Percentiles rank a stretch among this genome's conserved stretches.
These are phyloP conservation scores for Philotrypesis tridentata DNA, from an alignment of 1,140 invertebrate species.

Conservation along the genomic window DNA sequence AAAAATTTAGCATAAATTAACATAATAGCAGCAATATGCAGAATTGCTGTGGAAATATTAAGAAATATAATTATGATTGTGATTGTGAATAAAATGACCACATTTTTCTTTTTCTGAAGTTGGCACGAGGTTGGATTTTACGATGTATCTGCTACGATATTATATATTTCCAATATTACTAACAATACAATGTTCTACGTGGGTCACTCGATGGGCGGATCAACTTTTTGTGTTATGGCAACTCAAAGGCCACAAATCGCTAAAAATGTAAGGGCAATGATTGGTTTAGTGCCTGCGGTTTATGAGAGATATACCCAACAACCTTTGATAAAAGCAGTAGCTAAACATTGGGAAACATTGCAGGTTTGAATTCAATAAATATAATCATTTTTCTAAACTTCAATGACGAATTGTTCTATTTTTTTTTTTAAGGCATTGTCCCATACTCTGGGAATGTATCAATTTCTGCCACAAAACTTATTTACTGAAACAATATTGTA, in stretches of 20 bases:
- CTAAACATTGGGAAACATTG: too few species aligned
- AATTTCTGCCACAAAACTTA: constrained; percentile 25
- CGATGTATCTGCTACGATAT: constrained; percentile 78
- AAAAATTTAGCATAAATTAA: too few species aligned
- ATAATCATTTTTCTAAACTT: too few species aligned
- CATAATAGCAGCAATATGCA: too few species aligned
- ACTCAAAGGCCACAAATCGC: constrained; percentile 73
- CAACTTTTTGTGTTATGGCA: constrained; percentile 78
- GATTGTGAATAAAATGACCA: too few species aligned
- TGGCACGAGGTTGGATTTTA: constrained; percentile 75
- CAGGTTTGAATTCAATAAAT: too few species aligned
- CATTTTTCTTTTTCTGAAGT: constrained; percentile 44
- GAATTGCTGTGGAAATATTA: too few species aligned
- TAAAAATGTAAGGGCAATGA: constrained; percentile 73
- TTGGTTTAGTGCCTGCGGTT: constrained; percentile 84
- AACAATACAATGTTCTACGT: constrained; percentile 69
- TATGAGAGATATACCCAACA: constrained; percentile 78
- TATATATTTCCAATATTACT: constrained; percentile 65
- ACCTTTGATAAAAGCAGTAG: too few species aligned
- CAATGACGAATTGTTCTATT: too few species aligned
- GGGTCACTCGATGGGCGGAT: constrained; percentile 79
- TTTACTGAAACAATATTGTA: constrained; percentile 26
- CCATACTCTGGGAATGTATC: constrained; percentile 13
- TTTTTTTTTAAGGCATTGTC: constrained; percentile 9
- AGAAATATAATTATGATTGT: too few species aligned